These are phyloP conservation scores for Prunella strophiata DNA, from an alignment of 2,797 vertebrate genomes.

Conservation along the genomic window DNA sequence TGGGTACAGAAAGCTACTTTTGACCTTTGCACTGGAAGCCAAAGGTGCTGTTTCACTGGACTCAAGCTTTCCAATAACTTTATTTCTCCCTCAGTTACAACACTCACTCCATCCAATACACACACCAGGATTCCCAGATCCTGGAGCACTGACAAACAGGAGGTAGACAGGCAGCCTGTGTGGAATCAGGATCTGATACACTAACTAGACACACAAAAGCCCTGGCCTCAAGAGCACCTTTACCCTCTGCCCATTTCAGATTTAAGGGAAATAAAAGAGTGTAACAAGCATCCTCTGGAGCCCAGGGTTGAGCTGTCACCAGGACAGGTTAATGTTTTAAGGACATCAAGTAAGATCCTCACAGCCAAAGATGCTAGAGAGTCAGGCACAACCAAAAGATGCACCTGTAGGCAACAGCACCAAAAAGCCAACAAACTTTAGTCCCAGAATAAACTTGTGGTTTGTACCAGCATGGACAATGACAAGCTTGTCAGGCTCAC, in stretches of 20 bases:
- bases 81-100: not conserved
- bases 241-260: not conserved
- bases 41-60: not conserved
- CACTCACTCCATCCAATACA: rapidly evolving
- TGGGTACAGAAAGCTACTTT: not conserved
- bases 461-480: rapidly evolving
- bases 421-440: not conserved
- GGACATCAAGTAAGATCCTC: not conserved
- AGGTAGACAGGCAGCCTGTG: not conserved
- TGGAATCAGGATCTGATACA: rapidly evolving
- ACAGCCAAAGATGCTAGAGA: not conserved
- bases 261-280: not conserved
- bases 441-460: not conserved
- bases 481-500: not conserved
- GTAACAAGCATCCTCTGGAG: not conserved
- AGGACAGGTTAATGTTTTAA: not conserved
- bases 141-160: not conserved
- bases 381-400: not conserved
- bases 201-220: rapidly evolving
- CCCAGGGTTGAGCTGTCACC: not conserved
- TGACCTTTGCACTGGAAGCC: not conserved
- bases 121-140: not conserved
- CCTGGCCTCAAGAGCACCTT: not conserved
- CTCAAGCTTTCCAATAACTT: not conserved
- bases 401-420: not conserved